Evolutionary conservation across 2,888 invertebrate species (phyloP), one percentile per base, ranked within the genome.

Genomic region (Helobdella robusta): DNA sequence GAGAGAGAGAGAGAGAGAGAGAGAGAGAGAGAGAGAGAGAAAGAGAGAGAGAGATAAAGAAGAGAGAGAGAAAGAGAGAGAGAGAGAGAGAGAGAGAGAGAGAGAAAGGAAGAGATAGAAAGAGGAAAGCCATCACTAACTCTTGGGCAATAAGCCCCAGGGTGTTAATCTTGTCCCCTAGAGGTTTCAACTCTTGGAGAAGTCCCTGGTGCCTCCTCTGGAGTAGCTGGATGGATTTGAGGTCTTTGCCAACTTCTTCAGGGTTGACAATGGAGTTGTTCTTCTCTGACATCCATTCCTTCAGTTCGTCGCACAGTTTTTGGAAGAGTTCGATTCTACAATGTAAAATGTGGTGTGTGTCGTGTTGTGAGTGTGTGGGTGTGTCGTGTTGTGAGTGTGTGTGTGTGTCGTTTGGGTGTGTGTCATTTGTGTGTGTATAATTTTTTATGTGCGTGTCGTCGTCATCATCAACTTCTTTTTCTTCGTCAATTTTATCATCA

Each of bases 231-330:
- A 93, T 92, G 0, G 92, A 72, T 73, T 91, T 87, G 50, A 94
- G 83, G 81, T 94, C 94, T 2, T 88, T 86, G 0, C 89, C 91
- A 32, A 80, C 71, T 63, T 82, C 83, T 68, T 79, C 78, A 2
- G 48, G 44, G 59, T 77, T 73, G 32, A 72, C 76, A n/a, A 78
- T 76, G 54, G 90, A 91, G 68, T 87, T 86, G 68, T 87, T 86
- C 83, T 91, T 89, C 81, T 95, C 95, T 64, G 86, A 83, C 89
- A 98, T 95, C 95, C 97, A 97, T 76, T 93, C 93, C 71, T 88
- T 86, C 0, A 94, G 91, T 78, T 97, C 97, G 76, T 92, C 93
- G 79, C 95, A 97, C 0, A 91, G 91, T 64, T 93, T 87, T 75
- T 91, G 87, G 83, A 95, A 98, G 8, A 95, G 82, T 77, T 95